Evolutionary conservation across 2,113 vertebrate species (phyloP).

Genomic region (Anoura caudifer): DNA sequence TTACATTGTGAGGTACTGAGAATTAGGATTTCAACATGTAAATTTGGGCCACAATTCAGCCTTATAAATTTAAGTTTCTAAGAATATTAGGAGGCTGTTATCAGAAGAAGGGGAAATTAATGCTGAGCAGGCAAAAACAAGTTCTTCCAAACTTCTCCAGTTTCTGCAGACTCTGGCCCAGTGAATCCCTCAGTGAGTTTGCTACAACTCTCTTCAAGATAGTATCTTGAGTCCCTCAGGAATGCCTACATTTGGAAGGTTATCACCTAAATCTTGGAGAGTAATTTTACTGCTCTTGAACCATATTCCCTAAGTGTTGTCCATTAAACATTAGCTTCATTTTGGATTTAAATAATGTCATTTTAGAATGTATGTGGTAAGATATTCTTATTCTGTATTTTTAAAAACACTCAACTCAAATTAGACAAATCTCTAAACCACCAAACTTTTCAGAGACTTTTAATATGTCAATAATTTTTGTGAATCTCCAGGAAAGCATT

Average conservation of each 20-base stretch:
- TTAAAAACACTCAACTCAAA: slow-evolving; percentile 25
- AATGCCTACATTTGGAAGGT: background rate
- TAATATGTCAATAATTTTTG: slow-evolving; percentile 29
- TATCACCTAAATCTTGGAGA: background rate
- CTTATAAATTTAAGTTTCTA: background rate
- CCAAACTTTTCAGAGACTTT: slow-evolving; percentile 2
- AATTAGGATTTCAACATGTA: background rate
- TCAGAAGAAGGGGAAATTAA: background rate
- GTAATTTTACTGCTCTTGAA: slow-evolving; percentile 4
- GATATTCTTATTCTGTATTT: background rate
- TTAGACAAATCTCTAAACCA: slow-evolving; percentile 40
- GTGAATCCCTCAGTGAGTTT: background rate
- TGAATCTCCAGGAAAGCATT: background rate
- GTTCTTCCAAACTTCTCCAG: background rate
- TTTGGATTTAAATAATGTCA: slow-evolving; percentile 25
- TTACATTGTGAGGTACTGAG: background rate
- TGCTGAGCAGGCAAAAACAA: background rate
- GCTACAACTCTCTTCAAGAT: background rate
- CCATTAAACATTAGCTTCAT: background rate
- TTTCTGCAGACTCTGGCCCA: background rate
- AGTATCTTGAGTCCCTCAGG: background rate
- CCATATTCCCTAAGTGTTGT: background rate
- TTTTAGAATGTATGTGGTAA: background rate
- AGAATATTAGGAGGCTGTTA: background rate
- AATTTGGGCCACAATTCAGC: background rate